phyloP scores from a whole-genome alignment of 2,888 invertebrate genomes.

The Tenthredo scrophulariae region DNA sequence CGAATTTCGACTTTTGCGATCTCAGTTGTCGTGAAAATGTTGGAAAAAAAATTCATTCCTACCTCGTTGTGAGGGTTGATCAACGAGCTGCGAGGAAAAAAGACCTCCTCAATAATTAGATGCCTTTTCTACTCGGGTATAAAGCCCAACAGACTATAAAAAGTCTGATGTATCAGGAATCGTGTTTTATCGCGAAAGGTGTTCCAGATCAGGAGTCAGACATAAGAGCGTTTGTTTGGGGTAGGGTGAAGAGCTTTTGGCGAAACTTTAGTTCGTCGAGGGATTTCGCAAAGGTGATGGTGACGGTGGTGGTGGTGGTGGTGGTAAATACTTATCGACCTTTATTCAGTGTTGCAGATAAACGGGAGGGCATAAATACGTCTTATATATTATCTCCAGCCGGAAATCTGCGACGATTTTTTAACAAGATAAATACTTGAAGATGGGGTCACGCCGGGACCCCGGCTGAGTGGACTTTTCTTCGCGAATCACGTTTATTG shows the following conservation, averaged over 20 bases:
- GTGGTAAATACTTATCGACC: conserved; percentile 38
- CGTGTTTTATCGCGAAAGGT: conserved; percentile 44
- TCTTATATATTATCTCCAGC: not conserved
- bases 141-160: not conserved
- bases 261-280: conserved; percentile 2
- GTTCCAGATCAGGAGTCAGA: conserved; percentile 30
- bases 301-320: no score
- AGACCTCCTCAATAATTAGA: not conserved
- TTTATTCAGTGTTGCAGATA: conserved; percentile 39
- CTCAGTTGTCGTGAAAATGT: no score
- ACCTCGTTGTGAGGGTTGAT: not conserved
- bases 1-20: no score
- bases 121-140: not conserved
- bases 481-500: no score
- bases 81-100: not conserved
- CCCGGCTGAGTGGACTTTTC: no score
- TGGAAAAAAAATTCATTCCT: not conserved
- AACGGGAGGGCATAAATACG: conserved; percentile 19
- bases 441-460: not conserved
- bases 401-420: not conserved
- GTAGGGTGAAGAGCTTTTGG: conserved; percentile 19
- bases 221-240: conserved; percentile 27
- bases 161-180: conserved; percentile 15
- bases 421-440: not conserved
- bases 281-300: not conserved